phyloP scores from a whole-genome alignment of 2,797 vertebrate species.

The Enteromius viviparus region DNA sequence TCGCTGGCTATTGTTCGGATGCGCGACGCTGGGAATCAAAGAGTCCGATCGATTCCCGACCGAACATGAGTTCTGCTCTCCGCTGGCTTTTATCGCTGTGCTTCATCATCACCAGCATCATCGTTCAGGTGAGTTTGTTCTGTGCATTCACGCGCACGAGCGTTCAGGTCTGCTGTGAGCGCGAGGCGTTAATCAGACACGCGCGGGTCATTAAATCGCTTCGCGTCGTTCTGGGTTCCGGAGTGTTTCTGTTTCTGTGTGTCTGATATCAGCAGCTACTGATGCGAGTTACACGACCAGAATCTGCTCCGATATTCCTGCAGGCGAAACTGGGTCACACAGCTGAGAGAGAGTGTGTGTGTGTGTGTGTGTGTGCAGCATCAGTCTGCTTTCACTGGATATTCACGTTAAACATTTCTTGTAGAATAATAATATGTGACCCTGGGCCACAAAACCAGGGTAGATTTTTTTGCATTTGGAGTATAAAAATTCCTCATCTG shows the following conservation, averaged over 20 bases:
- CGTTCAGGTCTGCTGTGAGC: background rate
- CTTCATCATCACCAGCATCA: conserved; percentile 17
- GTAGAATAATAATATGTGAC: background rate
- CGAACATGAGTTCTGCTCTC: conserved; percentile 48
- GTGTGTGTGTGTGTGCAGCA: conserved; percentile 25
- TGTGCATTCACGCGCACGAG: background rate
- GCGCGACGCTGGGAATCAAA: conserved; percentile 64
- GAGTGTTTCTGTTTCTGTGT: background rate
- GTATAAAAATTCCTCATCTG: too few species aligned
- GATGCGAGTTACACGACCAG: background rate
- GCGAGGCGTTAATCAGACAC: background rate
- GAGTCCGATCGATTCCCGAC: conserved; percentile 41
- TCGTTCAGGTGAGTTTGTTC: conserved; percentile 70
- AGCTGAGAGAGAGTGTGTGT: conserved; percentile 55
- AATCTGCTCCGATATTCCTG: conserved; percentile 59
- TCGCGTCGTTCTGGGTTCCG: background rate
- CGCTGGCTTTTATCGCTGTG: conserved; percentile 2
- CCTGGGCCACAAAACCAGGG: background rate
- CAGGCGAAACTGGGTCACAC: conserved; percentile 76
- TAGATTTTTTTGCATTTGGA: too few species aligned
- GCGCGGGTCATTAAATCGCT: background rate
- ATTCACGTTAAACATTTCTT: background rate
- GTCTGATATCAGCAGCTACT: background rate
- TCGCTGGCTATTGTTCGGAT: conserved; percentile 78
- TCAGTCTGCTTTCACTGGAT: conserved; percentile 8